These are phyloP conservation scores for Jaculus jaculus DNA, from an alignment of 2,113 vertebrate species.

Conservation along the genomic window DNA sequence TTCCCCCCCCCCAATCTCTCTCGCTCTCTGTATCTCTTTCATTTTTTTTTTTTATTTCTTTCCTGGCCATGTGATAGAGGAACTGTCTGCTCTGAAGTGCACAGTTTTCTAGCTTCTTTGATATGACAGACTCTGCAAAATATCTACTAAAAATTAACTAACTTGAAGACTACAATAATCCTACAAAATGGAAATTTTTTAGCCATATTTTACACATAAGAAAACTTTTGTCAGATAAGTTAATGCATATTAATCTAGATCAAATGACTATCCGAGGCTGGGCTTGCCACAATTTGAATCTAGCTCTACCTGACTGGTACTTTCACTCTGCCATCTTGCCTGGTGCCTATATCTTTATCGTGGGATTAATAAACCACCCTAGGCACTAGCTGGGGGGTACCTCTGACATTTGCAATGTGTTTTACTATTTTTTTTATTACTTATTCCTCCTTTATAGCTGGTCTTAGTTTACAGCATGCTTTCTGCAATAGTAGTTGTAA, in stretches of 20 bases:
- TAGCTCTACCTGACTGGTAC: background rate
- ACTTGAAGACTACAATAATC: background rate
- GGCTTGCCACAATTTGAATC: background rate
- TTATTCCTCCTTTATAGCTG: slow-evolving; percentile 66
- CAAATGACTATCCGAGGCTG: background rate
- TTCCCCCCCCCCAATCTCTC: too few relatives aligned
- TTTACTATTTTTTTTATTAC: slow-evolving; percentile 72
- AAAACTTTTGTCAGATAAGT: background rate
- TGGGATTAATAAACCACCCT: background rate
- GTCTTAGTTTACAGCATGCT: slow-evolving; percentile 50
- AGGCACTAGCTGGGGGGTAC: background rate
- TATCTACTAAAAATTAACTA: background rate
- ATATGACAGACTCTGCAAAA: background rate
- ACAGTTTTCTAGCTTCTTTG: background rate
- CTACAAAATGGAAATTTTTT: background rate
- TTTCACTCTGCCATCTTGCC: background rate
- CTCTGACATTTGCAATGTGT: slow-evolving; percentile 54
- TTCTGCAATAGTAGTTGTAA: slow-evolving; percentile 57
- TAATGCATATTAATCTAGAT: background rate
- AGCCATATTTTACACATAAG: background rate
- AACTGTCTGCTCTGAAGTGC: background rate
- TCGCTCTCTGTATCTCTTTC: too few relatives aligned
- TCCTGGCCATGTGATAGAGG: background rate
- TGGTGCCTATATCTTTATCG: background rate
- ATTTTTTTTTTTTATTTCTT: background rate